Base-by-base conservation (phyloP, 2,797 vertebrate species). In the Odontamblyopus lacepedii region DNA sequence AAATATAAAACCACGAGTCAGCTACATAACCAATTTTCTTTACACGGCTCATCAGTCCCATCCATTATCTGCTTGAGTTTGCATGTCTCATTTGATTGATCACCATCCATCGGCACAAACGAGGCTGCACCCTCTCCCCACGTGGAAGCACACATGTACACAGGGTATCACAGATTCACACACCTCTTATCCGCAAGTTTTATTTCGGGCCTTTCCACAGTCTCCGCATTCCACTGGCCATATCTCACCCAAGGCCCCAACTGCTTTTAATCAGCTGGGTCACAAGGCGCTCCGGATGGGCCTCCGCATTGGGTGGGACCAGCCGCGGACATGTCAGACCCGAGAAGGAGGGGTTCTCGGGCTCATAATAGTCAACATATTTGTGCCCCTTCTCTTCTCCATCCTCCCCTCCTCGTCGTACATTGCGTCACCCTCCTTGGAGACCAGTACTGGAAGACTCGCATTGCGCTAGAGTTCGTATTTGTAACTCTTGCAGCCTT, bases 181-280 rank as follows among this genome's bases (percentile, higher is more conserved):
- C 86, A 82, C 81, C 75, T 78, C 78, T 74, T 26, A 75, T 78
- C 83, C 83, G 48, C 80, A 64, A 35, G 61, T 63, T 84, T 85
- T 83, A 87, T 82, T 87, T 80, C 53, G 67, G 78, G 83, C 83
- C 81, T 84, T 90, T 90, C 86, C 88, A 77, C 85, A 85, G 81
- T 89, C 90, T 66, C 89, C 67, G 79, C 93, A 94, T 94, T 95
- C 93, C 91, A 84, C 89, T 85, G 87, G 78, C 79, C 78, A 67
- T 92, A 92, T 93, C 91, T 93, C 92, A 92, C 90, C 44, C 77
- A 88, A 77, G 82, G 91, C 83, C 85, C 87, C 89, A 88, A 93
- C 91, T 92, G 91, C 89, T 92, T 93, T 92, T 91, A 92, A 94
- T 94, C 92, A 93, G 89, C n/a, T 66, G 85, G 92, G 92, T 94